Percentiles rank a stretch among this genome's conserved stretches.
These are phyloP conservation scores for Chrysotoxum bicinctum DNA, from an alignment of 2,888 invertebrate species.

Conservation along the genomic window DNA sequence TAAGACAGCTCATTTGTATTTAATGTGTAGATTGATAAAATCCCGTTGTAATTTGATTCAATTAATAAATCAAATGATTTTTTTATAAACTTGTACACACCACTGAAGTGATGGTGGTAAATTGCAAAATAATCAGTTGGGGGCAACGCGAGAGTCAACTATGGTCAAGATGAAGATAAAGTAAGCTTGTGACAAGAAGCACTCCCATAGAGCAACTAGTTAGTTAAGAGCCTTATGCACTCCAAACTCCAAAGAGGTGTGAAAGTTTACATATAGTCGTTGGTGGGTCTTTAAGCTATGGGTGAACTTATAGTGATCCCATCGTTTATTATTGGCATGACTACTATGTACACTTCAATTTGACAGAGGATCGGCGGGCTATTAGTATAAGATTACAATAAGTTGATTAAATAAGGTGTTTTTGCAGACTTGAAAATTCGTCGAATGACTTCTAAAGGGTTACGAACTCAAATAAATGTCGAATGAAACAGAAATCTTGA, in stretches of 20 bases:
- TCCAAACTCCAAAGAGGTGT: not conserved
- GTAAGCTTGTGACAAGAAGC: not conserved
- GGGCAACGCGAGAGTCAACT: conserved; percentile 7
- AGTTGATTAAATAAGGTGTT: too few relatives aligned
- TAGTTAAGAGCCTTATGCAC: not conserved
- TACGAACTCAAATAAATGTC: too few relatives aligned
- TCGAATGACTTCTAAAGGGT: too few relatives aligned
- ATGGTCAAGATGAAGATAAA: conserved; percentile 21
- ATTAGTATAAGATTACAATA: too few relatives aligned
- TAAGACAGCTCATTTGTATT: conserved; percentile 55
- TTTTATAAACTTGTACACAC: conserved; percentile 3
- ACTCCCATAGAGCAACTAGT: not conserved
- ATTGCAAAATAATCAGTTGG: conserved; percentile 21
- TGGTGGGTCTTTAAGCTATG: too few relatives aligned
- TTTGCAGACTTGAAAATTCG: too few relatives aligned
- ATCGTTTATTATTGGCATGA: not conserved
- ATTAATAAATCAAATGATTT: conserved; percentile 48
- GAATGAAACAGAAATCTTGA: too few relatives aligned
- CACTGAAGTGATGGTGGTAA: not conserved
- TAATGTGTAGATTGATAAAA: conserved; percentile 42
- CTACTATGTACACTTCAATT: not conserved
- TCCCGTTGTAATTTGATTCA: conserved; percentile 51
- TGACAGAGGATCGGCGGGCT: not conserved
- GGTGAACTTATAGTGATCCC: conserved; percentile 1
- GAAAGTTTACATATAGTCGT: conserved; percentile 2